Evolutionary conservation across 2,888 invertebrate species (phyloP).

Genomic region (Nomada fabriciana): DNA sequence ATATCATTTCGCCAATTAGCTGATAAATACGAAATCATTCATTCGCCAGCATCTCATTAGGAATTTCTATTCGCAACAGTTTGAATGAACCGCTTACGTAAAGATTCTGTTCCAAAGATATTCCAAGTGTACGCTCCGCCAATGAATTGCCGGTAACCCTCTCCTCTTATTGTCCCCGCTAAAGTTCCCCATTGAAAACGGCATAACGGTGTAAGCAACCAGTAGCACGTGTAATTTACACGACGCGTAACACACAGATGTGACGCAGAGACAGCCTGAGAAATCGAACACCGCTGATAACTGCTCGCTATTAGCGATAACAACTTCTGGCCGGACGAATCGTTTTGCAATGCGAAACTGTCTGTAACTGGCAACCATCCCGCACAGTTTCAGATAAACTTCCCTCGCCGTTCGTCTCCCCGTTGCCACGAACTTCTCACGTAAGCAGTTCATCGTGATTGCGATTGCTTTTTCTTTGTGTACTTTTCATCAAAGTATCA

Average conservation of each 20-base stretch:
- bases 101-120: not conserved
- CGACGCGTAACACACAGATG: slow-evolving; percentile 4
- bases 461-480: slow-evolving; percentile 51
- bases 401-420: slow-evolving; percentile 28
- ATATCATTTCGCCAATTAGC: slow-evolving; percentile 50
- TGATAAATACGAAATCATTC: slow-evolving; percentile 41
- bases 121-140: not conserved
- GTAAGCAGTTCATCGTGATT: slow-evolving; percentile 13
- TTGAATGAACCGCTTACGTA: not conserved
- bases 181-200: slow-evolving; percentile 21
- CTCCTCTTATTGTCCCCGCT: not conserved
- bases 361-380: slow-evolving; percentile 64
- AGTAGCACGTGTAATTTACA: slow-evolving; percentile 16
- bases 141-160: not conserved
- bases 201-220: not conserved
- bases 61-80: not conserved
- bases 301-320: slow-evolving; percentile 75
- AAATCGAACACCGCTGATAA: slow-evolving; percentile 74
- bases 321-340: slow-evolving; percentile 71
- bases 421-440: slow-evolving; percentile 45
- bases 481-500: slow-evolving; percentile 49
- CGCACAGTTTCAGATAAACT: slow-evolving; percentile 72
- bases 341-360: slow-evolving; percentile 68
- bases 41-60: not conserved
- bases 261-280: slow-evolving; percentile 47